phyloP scores from a whole-genome alignment of 2,797 vertebrate species.

The Mormyrops boulengeri region DNA sequence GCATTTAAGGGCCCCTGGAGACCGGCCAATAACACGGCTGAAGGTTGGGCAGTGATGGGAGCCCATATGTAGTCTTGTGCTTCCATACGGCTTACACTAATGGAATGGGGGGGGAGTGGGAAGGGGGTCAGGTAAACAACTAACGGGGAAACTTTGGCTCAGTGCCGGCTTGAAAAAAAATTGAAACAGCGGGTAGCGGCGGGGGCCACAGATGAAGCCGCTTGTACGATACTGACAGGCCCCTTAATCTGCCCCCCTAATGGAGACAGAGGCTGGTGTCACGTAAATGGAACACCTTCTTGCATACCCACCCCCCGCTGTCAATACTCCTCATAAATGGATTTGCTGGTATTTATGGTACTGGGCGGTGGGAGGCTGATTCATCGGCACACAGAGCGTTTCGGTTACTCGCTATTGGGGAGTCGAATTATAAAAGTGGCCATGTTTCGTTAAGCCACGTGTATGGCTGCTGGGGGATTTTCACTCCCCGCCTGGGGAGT shows the following conservation, averaged over 20 bases:
- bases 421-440: neutral
- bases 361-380: neutral
- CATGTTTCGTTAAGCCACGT: neutral
- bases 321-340: conserved; percentile 6
- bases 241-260: neutral
- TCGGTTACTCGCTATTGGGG: neutral
- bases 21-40: neutral
- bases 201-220: neutral
- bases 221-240: neutral
- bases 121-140: neutral
- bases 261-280: neutral
- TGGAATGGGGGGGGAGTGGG: neutral
- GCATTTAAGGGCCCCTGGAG: neutral
- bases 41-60: neutral
- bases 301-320: neutral
- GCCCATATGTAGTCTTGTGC: neutral
- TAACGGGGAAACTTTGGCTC: neutral
- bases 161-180: neutral
- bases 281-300: neutral
- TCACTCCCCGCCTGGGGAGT: neutral
- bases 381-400: neutral
- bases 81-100: neutral
- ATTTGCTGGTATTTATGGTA: neutral
- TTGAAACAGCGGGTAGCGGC: neutral
- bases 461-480: neutral